Evolutionary conservation across 1,140 invertebrate genomes (phyloP), one percentile per base, ranked within the genome.

Genomic region (Macrobrachium nipponense): DNA sequence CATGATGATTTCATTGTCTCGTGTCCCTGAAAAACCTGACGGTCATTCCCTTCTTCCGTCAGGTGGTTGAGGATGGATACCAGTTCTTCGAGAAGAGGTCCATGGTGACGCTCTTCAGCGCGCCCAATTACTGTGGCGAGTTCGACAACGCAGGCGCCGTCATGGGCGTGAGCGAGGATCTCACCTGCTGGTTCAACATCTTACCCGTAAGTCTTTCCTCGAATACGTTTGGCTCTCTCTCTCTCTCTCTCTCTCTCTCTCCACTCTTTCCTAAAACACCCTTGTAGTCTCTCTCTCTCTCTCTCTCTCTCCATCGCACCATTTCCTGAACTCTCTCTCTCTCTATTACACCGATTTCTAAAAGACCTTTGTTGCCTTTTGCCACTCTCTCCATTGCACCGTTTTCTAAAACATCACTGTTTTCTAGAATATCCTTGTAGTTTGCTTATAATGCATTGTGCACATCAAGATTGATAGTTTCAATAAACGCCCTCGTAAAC

Each of bases 101-200:
- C 3, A 36, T 87, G 18, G 85, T 87, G 59, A 87, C 85, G 7
- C 59, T 87, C 6, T 87, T 87, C 64, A 87, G 85, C 58, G 85
- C 85, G 20, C 70, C 85, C 68, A 87, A 87, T 44, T 87, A 87
- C 79, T 87, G 85, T 44, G 85, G 85, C 3, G 85, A 87, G 51
- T 87, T 87, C 76, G 85, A 87, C 73, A 87, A 87, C 43, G 85
- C 85, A 1, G 85, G 79, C 11, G 85, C 85, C 18, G 79, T 82
- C 27, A 87, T 87, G 85, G 85, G 79, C 17, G 85, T 87, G 23
- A 87, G 85, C 36, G 79, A 87, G 27, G 85, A 87, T 73, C 85
- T 87, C 44, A 87, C 85, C 72, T 87, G 85, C 79, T 87, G 85
- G 85, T 87, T 87, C 27, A 87, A 82, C 62, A 87, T 87, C 59